These are phyloP conservation scores for Scaptomyza pallida DNA, from an alignment of 1,140 invertebrate genomes.

Conservation along the genomic window DNA sequence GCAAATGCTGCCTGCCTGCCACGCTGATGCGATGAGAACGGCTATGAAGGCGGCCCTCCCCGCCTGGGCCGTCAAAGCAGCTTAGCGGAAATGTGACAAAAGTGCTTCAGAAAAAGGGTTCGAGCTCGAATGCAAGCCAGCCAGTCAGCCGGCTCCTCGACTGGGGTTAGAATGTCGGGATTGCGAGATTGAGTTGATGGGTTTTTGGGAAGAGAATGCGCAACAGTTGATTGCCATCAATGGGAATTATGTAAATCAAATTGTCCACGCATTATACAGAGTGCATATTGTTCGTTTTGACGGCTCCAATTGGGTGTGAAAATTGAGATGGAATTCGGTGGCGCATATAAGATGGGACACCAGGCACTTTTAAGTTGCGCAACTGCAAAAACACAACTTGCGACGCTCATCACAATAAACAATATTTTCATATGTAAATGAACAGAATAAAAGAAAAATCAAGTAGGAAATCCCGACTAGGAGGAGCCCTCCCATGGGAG, in stretches of 20 bases:
- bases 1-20: neutral
- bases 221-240: constrained; percentile 74
- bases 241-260: constrained; percentile 75
- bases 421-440: no score
- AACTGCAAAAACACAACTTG: constrained; percentile 8
- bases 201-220: constrained; percentile 24
- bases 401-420: neutral
- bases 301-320: constrained; percentile 59
- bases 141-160: neutral
- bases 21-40: no score
- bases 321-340: constrained; percentile 11
- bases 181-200: neutral
- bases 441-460: no score
- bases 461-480: no score
- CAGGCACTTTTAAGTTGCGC: constrained; percentile 3
- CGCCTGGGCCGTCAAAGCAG: constrained; percentile 27
- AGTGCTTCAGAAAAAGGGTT: constrained; percentile 55
- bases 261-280: constrained; percentile 61
- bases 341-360: neutral
- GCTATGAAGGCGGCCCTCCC: no score
- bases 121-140: constrained; percentile 5
- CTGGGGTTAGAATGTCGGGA: neutral
- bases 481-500: no score
- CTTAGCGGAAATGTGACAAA: constrained; percentile 61
- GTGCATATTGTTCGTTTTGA: constrained; percentile 41